Evolutionary conservation across 1,140 invertebrate species (phyloP).

Genomic region (Yoshiicerus persimilis): DNA sequence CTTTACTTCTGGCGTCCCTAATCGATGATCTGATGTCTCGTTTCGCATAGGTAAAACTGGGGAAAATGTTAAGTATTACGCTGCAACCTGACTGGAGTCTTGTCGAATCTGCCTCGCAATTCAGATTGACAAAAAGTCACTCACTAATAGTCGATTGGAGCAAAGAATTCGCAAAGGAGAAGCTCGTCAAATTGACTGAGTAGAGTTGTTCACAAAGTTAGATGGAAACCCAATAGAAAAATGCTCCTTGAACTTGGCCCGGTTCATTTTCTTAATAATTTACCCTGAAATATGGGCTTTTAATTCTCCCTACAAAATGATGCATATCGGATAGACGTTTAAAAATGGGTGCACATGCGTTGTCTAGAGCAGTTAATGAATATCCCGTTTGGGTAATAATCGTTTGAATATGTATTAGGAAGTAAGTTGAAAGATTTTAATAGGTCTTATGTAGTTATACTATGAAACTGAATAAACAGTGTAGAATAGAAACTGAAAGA

Average conservation of each 20-base stretch:
- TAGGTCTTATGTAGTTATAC: background rate
- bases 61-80: background rate
- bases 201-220: no score
- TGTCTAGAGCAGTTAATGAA: no score
- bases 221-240: background rate
- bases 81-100: background rate
- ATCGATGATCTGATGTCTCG: slow-evolving; percentile 16
- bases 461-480: no score
- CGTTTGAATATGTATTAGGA: no score
- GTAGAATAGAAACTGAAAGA: background rate
- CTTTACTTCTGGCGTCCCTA: background rate
- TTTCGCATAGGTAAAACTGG: background rate
- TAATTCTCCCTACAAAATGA: no score
- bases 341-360: no score
- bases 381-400: no score
- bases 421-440: no score
- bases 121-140: background rate
- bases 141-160: background rate
- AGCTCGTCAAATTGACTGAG: background rate
- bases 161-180: background rate
- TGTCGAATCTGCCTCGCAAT: background rate
- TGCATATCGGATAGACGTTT: no score
- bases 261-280: no score
- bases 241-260: no score
- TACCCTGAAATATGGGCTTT: no score